Evolutionary conservation across 2,797 vertebrate genomes (phyloP).

Genomic region (Aselliscus stoliczkanus): DNA sequence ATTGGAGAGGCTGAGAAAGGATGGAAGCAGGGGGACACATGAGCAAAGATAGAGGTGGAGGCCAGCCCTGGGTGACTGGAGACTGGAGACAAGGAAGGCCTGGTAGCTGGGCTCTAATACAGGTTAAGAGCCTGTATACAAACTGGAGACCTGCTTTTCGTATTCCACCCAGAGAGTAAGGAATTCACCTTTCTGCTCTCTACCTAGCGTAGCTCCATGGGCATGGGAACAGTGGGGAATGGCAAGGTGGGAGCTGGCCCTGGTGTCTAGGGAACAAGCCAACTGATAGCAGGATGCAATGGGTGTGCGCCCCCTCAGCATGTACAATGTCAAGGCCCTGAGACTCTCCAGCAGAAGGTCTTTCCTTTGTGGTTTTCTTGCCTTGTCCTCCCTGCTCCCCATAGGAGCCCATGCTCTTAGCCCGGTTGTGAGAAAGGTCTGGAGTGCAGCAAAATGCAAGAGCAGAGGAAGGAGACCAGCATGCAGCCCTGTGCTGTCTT

Average conservation of each 20-base stretch:
- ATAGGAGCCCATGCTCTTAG: not conserved
- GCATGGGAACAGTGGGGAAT: not conserved
- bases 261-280: not conserved
- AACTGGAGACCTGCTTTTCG: not conserved
- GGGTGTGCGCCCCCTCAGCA: too few relatives aligned
- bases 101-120: not conserved
- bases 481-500: not conserved
- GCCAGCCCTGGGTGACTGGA: not conserved
- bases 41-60: not conserved
- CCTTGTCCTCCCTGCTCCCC: not conserved
- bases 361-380: not conserved
- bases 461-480: not conserved
- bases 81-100: not conserved
- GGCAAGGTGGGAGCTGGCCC: not conserved
- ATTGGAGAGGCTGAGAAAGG: not conserved
- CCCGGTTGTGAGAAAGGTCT: not conserved
- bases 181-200: not conserved
- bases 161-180: not conserved
- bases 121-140: not conserved
- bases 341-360: not conserved
- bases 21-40: not conserved
- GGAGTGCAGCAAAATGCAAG: not conserved
- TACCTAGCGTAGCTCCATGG: accelerated
- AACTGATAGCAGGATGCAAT: not conserved
- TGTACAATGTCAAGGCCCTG: not conserved